Evolutionary conservation across 2,113 vertebrate genomes (phyloP).

Genomic region (Tetrax tetrax): DNA sequence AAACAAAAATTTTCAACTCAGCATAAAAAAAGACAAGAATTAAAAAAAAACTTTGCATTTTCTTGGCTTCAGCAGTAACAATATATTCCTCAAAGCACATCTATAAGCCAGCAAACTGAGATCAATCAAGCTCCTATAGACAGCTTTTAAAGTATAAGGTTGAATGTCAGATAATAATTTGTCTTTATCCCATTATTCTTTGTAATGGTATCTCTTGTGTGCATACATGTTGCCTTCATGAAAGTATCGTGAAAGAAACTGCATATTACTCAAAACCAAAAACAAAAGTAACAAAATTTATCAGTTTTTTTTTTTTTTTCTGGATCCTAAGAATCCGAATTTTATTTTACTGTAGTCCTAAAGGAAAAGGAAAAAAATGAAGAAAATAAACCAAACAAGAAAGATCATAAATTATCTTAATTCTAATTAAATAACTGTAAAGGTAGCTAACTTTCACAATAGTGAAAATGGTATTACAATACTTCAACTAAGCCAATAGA

Average conservation of each 20-base stretch:
- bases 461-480: not conserved
- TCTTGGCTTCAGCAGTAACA: not conserved
- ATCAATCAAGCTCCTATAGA: not conserved
- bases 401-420: not conserved
- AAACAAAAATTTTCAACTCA: not conserved
- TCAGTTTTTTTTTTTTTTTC: not conserved
- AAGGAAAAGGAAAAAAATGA: not conserved
- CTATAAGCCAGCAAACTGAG: not conserved
- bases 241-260: not conserved
- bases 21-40: not conserved
- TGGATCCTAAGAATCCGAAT: rapidly evolving
- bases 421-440: not conserved
- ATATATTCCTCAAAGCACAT: not conserved
- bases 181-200: not conserved
- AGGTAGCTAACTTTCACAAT: not conserved
- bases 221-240: not conserved
- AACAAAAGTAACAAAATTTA: not conserved
- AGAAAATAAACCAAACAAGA: not conserved
- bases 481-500: not conserved
- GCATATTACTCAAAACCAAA: not conserved
- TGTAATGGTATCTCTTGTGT: not conserved
- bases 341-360: not conserved
- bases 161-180: not conserved
- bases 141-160: not conserved
- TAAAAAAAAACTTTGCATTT: not conserved